Conservation (phyloP, 2,888 invertebrate species). For the Xestia xanthographa region DNA sequence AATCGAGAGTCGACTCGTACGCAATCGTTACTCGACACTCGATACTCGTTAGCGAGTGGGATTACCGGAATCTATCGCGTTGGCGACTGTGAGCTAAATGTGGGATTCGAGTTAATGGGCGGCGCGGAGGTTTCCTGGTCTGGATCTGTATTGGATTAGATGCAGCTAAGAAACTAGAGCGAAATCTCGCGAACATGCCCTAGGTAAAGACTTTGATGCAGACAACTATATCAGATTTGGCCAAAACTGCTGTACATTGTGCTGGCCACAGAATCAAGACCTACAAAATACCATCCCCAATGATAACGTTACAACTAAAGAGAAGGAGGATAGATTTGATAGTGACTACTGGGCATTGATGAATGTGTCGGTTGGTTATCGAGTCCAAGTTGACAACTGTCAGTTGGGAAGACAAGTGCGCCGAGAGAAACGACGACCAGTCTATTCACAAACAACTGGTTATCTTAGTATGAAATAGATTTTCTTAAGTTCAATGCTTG, state of each 20-base stretch:
- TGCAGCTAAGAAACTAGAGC: not conserved
- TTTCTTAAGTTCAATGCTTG: slow-evolving; percentile 52
- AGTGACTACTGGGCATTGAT: slow-evolving; percentile 48
- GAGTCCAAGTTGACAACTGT: slow-evolving; percentile 61
- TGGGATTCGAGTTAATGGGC: slow-evolving; percentile 58
- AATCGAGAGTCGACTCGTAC: slow-evolving; percentile 82
- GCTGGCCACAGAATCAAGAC: not conserved
- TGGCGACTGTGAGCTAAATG: slow-evolving; percentile 62
- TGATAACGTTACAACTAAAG: slow-evolving; percentile 5
- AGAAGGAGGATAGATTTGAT: slow-evolving; percentile 21
- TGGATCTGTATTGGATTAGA: slow-evolving; percentile 31
- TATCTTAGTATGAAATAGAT: slow-evolving; percentile 53
- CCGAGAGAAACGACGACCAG: slow-evolving; percentile 54
- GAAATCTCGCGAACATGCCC: not conserved
- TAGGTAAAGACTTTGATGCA: not conserved
- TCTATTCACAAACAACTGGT: slow-evolving; percentile 61
- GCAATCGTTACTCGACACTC: slow-evolving; percentile 70
- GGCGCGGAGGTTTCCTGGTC: slow-evolving; percentile 54
- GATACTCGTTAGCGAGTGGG: slow-evolving; percentile 70
- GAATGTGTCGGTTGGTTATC: slow-evolving; percentile 52
- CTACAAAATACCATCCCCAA: not conserved
- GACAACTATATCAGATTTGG: not conserved
- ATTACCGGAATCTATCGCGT: slow-evolving; percentile 72
- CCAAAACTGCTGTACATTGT: not conserved
- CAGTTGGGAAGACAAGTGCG: slow-evolving; percentile 53